Evolutionary conservation across 2,113 vertebrate species (phyloP).

Genomic region (Suncus etruscus): DNA sequence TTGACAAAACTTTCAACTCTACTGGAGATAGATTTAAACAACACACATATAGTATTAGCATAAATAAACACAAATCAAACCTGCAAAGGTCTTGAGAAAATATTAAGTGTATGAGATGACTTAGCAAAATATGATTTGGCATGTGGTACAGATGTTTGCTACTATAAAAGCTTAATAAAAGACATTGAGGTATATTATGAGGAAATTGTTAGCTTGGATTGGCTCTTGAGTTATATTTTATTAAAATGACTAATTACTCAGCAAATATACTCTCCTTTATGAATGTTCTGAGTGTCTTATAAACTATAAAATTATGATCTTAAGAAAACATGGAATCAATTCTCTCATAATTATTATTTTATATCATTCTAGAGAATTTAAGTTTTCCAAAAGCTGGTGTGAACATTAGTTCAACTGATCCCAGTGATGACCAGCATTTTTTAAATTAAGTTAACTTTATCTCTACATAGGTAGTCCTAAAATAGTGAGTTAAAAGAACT

Average conservation of each 20-base stretch:
- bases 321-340: constrained; percentile 26
- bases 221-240: constrained; percentile 32
- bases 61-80: not conserved
- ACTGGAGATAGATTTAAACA: not conserved
- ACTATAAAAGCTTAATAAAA: not conserved
- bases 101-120: not conserved
- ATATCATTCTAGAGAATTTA: constrained; percentile 47
- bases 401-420: constrained; percentile 41
- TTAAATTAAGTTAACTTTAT: constrained; percentile 57
- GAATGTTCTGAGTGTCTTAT: constrained; percentile 58
- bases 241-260: constrained; percentile 31
- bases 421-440: constrained; percentile 45
- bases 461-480: constrained; percentile 46
- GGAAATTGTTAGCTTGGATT: not conserved
- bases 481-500: constrained; percentile 66
- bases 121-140: not conserved
- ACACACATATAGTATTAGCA: constrained; percentile 4
- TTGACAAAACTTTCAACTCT: constrained; percentile 51
- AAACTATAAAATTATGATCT: constrained; percentile 41
- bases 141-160: not conserved
- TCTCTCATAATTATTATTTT: constrained; percentile 32
- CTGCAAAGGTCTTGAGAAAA: not conserved
- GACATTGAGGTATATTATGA: not conserved
- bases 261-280: constrained; percentile 13
- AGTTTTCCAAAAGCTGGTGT: constrained; percentile 50